Percentiles rank a stretch among this genome's conserved stretches.
phyloP scores from a whole-genome alignment of 1,140 invertebrate species.

The Drosophila dunni region DNA sequence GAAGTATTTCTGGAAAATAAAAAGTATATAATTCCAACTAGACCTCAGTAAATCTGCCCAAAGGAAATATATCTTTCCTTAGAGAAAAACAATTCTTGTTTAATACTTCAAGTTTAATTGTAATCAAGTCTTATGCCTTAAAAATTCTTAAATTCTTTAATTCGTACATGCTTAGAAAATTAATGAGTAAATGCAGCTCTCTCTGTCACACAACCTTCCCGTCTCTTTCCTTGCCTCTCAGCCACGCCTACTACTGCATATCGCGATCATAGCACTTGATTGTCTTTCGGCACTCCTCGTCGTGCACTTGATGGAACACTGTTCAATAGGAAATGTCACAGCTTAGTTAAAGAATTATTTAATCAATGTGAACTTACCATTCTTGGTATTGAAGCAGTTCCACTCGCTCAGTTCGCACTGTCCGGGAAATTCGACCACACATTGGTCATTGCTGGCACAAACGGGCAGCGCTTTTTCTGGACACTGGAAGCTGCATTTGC shows the following conservation, averaged over 20 bases:
- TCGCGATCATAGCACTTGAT: slow-evolving; percentile 65
- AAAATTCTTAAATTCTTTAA: background rate
- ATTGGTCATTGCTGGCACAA: slow-evolving; percentile 73
- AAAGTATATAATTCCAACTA: no score
- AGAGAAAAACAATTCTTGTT: no score
- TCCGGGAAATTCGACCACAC: slow-evolving; percentile 69
- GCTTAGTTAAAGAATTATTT: background rate
- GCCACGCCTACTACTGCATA: slow-evolving; percentile 41
- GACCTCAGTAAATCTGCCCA: no score
- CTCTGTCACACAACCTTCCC: background rate
- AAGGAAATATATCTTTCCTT: no score
- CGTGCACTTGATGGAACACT: slow-evolving; percentile 72
- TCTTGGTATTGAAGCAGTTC: slow-evolving; percentile 78
- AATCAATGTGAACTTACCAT: slow-evolving; percentile 45
- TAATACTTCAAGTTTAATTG: no score
- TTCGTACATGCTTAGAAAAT: slow-evolving; percentile 3
- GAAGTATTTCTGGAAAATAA: no score
- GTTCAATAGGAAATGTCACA: background rate
- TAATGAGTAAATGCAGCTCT: slow-evolving; percentile 4
- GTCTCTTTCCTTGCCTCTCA: background rate
- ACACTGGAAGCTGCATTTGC: slow-evolving; percentile 70
- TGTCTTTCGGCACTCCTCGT: slow-evolving; percentile 62
- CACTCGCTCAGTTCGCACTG: slow-evolving; percentile 73
- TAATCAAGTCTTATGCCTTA: no score
- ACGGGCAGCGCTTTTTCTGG: slow-evolving; percentile 54